phyloP scores from a whole-genome alignment of 1,140 invertebrate species.

The Temnothorax curvispinosus region DNA sequence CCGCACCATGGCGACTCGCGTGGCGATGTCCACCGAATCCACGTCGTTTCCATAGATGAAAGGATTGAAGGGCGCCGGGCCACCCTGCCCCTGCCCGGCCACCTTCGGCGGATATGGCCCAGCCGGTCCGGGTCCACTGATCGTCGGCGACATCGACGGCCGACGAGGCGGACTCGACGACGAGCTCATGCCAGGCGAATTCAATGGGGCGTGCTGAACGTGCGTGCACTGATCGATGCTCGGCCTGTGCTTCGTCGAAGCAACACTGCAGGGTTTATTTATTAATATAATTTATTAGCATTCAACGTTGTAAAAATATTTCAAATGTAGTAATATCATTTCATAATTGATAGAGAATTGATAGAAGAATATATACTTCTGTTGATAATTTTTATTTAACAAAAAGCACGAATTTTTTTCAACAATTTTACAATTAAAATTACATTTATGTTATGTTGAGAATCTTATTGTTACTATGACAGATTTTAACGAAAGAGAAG shows the following conservation, averaged over 20 bases:
- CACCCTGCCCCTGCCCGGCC: constrained; percentile 75
- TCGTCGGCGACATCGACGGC: constrained; percentile 77
- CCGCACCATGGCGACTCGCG: constrained; percentile 98
- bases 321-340: not conserved
- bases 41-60: constrained; percentile 98
- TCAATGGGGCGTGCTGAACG: constrained; percentile 67
- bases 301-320: not conserved
- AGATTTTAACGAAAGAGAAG: not conserved
- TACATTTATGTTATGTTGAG: not conserved
- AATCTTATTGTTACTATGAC: not conserved
- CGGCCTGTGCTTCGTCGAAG: constrained; percentile 79
- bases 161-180: constrained; percentile 78
- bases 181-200: constrained; percentile 77
- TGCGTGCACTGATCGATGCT: constrained; percentile 74
- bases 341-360: not conserved
- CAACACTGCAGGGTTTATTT: constrained; percentile 68
- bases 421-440: not conserved
- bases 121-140: constrained; percentile 50
- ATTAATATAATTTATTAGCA: not conserved
- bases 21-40: constrained; percentile 99
- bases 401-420: not conserved
- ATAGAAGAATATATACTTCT: not conserved
- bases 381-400: not conserved
- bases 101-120: constrained; percentile 58
- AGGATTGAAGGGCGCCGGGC: constrained; percentile 89